phyloP scores from a whole-genome alignment of 2,797 vertebrate genomes.

The Ptychadena robeensis region DNA sequence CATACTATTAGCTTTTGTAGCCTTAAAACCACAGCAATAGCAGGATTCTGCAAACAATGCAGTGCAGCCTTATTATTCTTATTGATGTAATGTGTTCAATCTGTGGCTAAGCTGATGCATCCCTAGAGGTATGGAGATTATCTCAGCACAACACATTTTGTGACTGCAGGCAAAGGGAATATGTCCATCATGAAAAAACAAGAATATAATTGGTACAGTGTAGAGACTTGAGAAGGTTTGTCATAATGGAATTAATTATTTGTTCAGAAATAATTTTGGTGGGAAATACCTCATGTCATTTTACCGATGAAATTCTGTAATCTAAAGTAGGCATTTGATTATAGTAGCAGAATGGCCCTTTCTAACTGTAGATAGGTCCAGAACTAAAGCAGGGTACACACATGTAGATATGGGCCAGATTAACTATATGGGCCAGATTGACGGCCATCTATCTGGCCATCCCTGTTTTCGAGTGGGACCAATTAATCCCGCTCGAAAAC shows the following conservation, averaged over 20 bases:
- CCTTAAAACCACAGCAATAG: constrained; percentile 34
- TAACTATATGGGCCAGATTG: too few species aligned
- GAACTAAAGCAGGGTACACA: too few species aligned
- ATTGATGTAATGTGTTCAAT: constrained; percentile 43
- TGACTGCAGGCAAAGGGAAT: constrained; percentile 53
- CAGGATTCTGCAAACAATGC: constrained; percentile 51
- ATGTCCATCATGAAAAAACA: constrained; percentile 38
- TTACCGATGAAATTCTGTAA: background rate
- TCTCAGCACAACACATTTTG: constrained; percentile 60
- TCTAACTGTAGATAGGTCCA: background rate
- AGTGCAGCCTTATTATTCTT: constrained; percentile 39
- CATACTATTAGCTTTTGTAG: constrained; percentile 46
- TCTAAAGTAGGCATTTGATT: constrained; percentile 1
- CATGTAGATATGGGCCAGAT: too few species aligned
- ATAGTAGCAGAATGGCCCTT: background rate
- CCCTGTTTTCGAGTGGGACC: too few species aligned
- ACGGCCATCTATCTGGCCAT: too few species aligned
- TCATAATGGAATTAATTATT: constrained; percentile 49
- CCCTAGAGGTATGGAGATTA: constrained; percentile 56
- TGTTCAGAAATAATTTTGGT: constrained; percentile 35
- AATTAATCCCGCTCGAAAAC: too few species aligned
- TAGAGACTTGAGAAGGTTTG: constrained; percentile 41
- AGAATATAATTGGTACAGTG: constrained; percentile 53
- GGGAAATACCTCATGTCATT: constrained; percentile 5
- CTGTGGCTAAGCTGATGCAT: constrained; percentile 36